A percentile compares a stretch with the other conserved stretches of the same genome.
Evolutionary conservation across 2,888 invertebrate genomes (phyloP).

Genomic region (Coronaproctus castanopsis): DNA sequence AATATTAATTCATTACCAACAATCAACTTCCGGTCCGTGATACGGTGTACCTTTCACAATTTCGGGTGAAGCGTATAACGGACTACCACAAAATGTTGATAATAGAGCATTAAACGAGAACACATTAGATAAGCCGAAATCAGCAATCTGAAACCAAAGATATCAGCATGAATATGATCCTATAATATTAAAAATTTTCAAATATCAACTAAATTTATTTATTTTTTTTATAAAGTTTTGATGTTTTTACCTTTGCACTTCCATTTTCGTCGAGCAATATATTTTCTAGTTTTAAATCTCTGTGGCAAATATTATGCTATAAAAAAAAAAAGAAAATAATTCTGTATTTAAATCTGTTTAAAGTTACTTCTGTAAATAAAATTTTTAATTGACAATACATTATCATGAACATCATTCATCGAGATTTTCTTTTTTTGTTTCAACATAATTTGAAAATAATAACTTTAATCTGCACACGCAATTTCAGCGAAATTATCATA

Average conservation of each 20-base stretch:
- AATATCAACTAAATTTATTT: slow-evolving; percentile 1
- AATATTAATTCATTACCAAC: slow-evolving; percentile 24
- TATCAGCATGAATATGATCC: not conserved
- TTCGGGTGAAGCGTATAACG: slow-evolving; percentile 90
- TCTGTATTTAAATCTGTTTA: too few relatives aligned
- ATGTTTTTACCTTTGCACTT: slow-evolving; percentile 80
- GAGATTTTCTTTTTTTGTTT: too few relatives aligned
- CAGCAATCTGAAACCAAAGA: slow-evolving; percentile 69
- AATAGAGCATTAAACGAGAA: slow-evolving; percentile 71
- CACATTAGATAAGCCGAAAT: slow-evolving; percentile 95
- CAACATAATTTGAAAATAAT: too few relatives aligned
- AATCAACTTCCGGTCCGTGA: slow-evolving; percentile 76
- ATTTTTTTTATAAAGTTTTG: slow-evolving; percentile 7
- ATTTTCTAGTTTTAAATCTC: slow-evolving; percentile 88
- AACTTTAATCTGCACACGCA: too few relatives aligned
- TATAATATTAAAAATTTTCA: not conserved
- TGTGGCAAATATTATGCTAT: slow-evolving; percentile 81
- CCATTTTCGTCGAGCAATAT: slow-evolving; percentile 79
- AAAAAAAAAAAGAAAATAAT: slow-evolving; percentile 20
- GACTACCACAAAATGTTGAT: slow-evolving; percentile 88
- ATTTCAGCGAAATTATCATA: too few relatives aligned
- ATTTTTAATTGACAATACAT: too few relatives aligned
- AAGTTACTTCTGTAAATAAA: too few relatives aligned
- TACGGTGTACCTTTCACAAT: slow-evolving; percentile 93
- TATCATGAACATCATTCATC: too few relatives aligned